phyloP scores from a whole-genome alignment of 2,888 invertebrate species.

The Lasioglossum oenotherae region DNA sequence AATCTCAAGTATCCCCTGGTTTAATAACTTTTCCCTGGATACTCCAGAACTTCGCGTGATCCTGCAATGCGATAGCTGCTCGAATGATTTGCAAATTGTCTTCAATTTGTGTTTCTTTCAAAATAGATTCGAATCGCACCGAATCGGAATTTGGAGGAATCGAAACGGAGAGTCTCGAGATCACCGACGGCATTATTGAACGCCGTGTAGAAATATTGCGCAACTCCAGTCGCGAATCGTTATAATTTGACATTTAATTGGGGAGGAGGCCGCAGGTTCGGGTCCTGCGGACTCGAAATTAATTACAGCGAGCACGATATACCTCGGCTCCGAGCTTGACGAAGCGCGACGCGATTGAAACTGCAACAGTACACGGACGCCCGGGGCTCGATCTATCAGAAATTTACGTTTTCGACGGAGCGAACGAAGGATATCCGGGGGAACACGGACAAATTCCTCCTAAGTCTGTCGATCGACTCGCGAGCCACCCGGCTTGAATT shows the following conservation, averaged over 20 bases:
- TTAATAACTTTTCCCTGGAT: background rate
- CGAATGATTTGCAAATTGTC: background rate
- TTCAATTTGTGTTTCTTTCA: background rate
- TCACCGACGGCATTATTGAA: background rate
- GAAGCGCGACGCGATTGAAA: background rate
- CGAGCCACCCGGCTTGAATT: constrained; percentile 43
- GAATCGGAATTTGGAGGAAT: background rate
- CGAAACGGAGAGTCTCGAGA: background rate
- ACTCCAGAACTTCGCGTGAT: background rate
- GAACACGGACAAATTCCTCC: constrained; percentile 45
- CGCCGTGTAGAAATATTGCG: background rate
- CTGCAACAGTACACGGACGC: background rate
- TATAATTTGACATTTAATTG: background rate
- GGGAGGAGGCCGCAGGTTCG: background rate
- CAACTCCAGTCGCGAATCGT: background rate
- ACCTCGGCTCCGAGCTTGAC: background rate
- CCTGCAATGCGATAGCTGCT: background rate
- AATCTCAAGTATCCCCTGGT: background rate
- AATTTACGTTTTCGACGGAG: constrained; percentile 15
- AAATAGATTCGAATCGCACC: background rate
- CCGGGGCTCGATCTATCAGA: background rate
- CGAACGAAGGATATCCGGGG: constrained; percentile 32
- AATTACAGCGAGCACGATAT: background rate
- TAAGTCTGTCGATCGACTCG: constrained; percentile 53
- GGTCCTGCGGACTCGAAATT: background rate